Percentiles rank a stretch among this genome's conserved stretches.
Evolutionary conservation across 64 coral and sea anemone genomes (phyloP).

Genomic region (Dendronephthya gigantea): DNA sequence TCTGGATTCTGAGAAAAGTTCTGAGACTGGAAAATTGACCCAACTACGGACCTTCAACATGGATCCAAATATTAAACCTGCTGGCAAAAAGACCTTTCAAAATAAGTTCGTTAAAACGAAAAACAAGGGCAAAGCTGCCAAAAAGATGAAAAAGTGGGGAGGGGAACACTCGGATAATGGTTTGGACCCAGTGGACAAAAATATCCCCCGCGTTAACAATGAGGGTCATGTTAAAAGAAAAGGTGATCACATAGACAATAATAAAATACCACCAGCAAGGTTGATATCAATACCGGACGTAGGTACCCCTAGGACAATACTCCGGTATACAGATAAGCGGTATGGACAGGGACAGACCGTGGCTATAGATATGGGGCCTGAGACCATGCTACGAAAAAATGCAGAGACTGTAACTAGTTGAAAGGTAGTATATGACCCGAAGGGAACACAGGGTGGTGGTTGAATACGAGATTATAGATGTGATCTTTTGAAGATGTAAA

Average conservation of each 20-base stretch:
- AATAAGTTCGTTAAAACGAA: background rate
- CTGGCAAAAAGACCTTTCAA: background rate
- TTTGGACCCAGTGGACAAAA: background rate
- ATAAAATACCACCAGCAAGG: background rate
- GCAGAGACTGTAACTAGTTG: background rate
- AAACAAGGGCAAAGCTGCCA: background rate
- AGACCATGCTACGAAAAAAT: background rate
- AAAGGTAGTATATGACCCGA: background rate
- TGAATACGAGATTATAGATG: background rate
- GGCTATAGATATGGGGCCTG: background rate
- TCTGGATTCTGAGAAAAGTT: background rate
- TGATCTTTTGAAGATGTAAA: background rate
- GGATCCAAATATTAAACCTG: background rate
- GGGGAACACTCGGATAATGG: background rate
- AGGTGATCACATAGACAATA: background rate
- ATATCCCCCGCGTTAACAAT: background rate
- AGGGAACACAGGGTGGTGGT: background rate
- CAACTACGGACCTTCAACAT: background rate
- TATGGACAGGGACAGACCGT: background rate
- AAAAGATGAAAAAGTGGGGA: too few relatives aligned
- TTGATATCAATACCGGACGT: background rate
- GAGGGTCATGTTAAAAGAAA: background rate
- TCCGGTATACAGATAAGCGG: background rate
- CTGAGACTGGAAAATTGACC: background rate
- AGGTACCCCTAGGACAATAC: background rate